phyloP scores from a whole-genome alignment of 2,113 vertebrate species.

The Tragulus kanchil region DNA sequence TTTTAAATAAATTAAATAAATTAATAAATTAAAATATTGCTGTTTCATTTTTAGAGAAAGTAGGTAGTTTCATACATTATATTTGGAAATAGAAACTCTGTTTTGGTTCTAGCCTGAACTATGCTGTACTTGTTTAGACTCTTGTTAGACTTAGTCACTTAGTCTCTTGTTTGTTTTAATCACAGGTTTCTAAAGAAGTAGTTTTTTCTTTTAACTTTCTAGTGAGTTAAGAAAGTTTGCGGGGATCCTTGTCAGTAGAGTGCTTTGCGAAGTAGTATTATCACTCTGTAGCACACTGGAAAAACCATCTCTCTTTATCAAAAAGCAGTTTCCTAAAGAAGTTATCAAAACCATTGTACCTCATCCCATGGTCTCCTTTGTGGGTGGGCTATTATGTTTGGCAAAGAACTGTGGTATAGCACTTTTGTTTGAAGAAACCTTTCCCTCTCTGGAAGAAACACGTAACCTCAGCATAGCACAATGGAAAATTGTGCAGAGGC shows the following conservation, averaged over 20 bases:
- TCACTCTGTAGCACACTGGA: conserved; percentile 60
- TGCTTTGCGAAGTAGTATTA: conserved; percentile 5
- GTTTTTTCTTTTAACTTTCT: background rate
- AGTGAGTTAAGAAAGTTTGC: background rate
- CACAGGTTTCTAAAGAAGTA: conserved; percentile 7
- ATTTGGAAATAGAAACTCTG: background rate
- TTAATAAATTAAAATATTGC: background rate
- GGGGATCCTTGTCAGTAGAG: background rate
- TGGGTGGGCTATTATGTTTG: conserved; percentile 78
- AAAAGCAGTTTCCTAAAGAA: conserved; percentile 75
- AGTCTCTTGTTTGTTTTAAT: background rate
- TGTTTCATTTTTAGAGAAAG: background rate
- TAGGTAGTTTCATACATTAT: background rate
- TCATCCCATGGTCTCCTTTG: conserved; percentile 1
- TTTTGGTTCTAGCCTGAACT: background rate
- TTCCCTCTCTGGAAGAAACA: conserved; percentile 63
- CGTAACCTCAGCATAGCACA: conserved; percentile 38
- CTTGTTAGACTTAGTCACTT: background rate
- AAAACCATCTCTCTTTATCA: conserved; percentile 50
- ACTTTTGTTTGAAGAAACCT: conserved; percentile 61
- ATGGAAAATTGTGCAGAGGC: conserved; percentile 18
- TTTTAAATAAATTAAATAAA: background rate
- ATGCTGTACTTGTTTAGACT: background rate
- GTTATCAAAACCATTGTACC: conserved; percentile 47
- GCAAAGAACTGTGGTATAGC: conserved; percentile 59